Evolutionary conservation across 2,113 vertebrate species (phyloP).

Genomic region (Syrrhaptes paradoxus): DNA sequence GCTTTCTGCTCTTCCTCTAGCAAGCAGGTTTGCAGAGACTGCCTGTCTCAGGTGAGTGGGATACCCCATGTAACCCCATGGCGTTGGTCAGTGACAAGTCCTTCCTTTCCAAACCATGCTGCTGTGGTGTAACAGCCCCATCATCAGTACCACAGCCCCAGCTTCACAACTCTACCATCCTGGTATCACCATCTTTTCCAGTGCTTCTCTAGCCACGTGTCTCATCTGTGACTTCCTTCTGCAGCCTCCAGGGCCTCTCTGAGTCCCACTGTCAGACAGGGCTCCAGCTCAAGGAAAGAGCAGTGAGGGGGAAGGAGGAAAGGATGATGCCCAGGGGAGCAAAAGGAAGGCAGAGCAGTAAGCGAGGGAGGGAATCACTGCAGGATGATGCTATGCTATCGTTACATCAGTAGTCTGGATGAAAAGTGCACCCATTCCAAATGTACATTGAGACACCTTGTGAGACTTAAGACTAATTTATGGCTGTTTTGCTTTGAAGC

Average conservation of each 20-base stretch:
- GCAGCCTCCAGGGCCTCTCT: neutral
- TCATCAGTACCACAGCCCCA: neutral
- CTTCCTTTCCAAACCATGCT: neutral
- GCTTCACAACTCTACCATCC: neutral
- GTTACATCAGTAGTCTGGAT: neutral
- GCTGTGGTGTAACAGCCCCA: neutral
- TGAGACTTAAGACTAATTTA: neutral
- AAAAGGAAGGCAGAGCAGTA: neutral
- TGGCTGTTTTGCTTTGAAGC: neutral
- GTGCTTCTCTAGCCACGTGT: neutral
- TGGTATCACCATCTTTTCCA: neutral
- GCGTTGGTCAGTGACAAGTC: neutral
- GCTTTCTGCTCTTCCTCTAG: neutral
- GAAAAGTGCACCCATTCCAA: neutral
- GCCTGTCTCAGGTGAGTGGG: neutral
- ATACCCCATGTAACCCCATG: neutral
- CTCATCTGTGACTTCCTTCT: neutral
- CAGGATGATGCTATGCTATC: neutral
- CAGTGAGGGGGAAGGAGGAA: neutral
- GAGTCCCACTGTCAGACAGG: neutral
- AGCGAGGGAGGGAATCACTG: fast-evolving
- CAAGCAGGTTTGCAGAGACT: neutral
- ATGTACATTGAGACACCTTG: neutral
- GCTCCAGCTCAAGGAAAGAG: neutral
- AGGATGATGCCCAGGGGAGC: neutral